Evolutionary conservation across 2,888 invertebrate genomes (phyloP).

Genomic region (Heteromyza rotundicornis): DNA sequence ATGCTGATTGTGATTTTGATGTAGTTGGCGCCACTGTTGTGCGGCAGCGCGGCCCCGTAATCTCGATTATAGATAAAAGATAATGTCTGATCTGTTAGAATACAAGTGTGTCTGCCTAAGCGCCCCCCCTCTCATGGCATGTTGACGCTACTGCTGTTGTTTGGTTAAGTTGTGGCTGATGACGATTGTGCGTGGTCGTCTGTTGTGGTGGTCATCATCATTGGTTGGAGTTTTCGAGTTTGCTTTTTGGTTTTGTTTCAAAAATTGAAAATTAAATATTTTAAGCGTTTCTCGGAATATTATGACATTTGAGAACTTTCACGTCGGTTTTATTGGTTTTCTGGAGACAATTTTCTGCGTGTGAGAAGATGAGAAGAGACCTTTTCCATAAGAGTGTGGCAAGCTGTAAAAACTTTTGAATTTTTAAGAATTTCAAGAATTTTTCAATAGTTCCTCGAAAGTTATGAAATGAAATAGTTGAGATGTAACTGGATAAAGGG

Average conservation of each 20-base stretch:
- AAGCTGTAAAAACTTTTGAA: too few relatives aligned
- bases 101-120: constrained; percentile 41
- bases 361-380: constrained; percentile 33
- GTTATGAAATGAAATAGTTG: too few relatives aligned
- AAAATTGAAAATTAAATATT: constrained; percentile 38
- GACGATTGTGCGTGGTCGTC: neutral
- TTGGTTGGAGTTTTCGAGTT: neutral
- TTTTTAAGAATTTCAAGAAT: too few relatives aligned
- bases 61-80: neutral
- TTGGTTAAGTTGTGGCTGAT: constrained; percentile 8
- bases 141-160: constrained; percentile 30
- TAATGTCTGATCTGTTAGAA: constrained; percentile 1
- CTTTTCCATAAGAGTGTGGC: too few relatives aligned
- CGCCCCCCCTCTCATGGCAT: constrained; percentile 8
- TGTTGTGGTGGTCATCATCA: neutral
- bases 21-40: constrained; percentile 4
- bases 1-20: constrained; percentile 1
- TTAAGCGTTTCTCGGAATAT: constrained; percentile 49
- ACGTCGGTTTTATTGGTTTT: constrained; percentile 48
- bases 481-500: too few relatives aligned
- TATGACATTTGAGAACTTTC: constrained; percentile 58
- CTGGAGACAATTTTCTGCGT: constrained; percentile 40
- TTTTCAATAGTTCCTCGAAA: too few relatives aligned
- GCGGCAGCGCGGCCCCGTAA: constrained; percentile 3
- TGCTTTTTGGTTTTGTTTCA: neutral